A percentile compares a stretch with the other conserved stretches of the same genome.
These are phyloP conservation scores for Turritopsis dohrnii DNA, from an alignment of 30 jellyfish, hydroid and myxozoan genomes.

Conservation along the genomic window DNA sequence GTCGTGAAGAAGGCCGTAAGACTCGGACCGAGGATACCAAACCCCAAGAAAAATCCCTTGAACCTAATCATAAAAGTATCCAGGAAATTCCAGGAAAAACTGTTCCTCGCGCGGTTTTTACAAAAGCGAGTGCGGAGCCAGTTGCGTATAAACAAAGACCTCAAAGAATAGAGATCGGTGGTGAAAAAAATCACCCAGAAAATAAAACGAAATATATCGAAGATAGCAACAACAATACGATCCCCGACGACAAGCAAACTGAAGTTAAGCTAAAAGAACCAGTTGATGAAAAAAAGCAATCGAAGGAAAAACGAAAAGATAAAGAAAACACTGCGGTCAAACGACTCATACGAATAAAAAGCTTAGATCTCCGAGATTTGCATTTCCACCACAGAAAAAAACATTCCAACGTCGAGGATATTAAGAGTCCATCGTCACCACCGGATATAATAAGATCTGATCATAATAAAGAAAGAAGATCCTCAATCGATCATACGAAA, in stretches of 20 bases:
- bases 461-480: not conserved
- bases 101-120: not conserved
- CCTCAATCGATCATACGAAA: not conserved
- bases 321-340: not conserved
- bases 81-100: not conserved
- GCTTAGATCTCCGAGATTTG: not conserved
- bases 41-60: not conserved
- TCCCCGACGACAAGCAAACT: not conserved
- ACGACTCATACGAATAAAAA: not conserved
- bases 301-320: not conserved
- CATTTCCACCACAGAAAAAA: not conserved
- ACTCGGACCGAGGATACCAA: not conserved
- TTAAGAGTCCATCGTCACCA: not conserved
- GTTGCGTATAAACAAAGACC: not conserved
- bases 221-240: not conserved
- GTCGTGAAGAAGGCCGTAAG: not conserved
- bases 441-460: not conserved
- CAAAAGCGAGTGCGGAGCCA: not conserved
- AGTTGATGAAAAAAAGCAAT: not conserved
- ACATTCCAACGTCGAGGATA: not conserved
- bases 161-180: not conserved
- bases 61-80: not conserved
- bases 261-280: not conserved
- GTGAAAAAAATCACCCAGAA: not conserved
- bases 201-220: not conserved